Base-by-base conservation (phyloP, 2,888 invertebrate species). In the Leptarthrus brevirostris region DNA sequence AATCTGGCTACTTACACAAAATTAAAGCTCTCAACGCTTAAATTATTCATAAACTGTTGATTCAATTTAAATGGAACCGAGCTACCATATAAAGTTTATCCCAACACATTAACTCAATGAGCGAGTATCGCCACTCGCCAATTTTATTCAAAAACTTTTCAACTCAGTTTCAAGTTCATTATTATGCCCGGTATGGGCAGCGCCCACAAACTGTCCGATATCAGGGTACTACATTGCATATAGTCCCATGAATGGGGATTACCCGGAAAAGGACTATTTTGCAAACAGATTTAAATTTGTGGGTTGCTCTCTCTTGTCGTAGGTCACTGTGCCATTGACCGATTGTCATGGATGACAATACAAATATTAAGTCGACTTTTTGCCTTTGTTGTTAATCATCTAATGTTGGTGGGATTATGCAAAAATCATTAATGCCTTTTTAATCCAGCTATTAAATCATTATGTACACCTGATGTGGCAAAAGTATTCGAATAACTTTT, bases 141-240 rank as follows among this genome's bases (percentile, higher is more conserved):
- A 52, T 69, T 69, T 69, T 69, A 69, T 69, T 69, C 69, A 69
- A 69, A 69, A 69, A 69, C 69, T 69, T 69, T 69, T 52, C 69
- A 69, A 69, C 69, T 69, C 49, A 69, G 69, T 69, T 69, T 69
- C 69, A 69, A 69, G 69, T 69, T 69, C 69, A 69, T 69, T 69
- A 69, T 69, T 52, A 49, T 10, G 34, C 20, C 14, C 52, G 8
- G 34, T 30, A 34, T 14, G 52, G 69, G 52, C 34, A 52, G 69
- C 52, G 52, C 69, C 69, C 69, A 69, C 69, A 69, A 69, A 52
- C 69, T 69, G 69, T 69, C 69, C 69, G 52, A 64, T 64, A 47
- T 24, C 22, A 24, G 69, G 34, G 36, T 44, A 26, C 30, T 30
- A 52, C 26, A 20, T n/a, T 14, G 30, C 49, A 69, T 69, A 40